Evolutionary conservation across 2,888 invertebrate species (phyloP).

Genomic region (Ecdyonurus torrentis): DNA sequence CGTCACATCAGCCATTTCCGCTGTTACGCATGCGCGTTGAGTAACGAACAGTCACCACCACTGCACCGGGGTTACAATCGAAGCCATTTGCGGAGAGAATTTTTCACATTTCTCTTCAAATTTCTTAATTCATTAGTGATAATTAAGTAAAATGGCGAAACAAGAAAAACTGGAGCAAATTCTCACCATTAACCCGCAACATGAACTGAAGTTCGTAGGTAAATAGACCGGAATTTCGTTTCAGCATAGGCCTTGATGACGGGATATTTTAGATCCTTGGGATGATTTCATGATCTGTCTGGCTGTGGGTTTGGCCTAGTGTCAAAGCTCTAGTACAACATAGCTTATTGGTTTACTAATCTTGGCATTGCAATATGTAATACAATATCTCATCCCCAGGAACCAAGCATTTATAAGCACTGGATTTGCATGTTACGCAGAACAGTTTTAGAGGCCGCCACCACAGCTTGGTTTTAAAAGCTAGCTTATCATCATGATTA

Average conservation of each 20-base stretch:
- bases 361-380: background rate
- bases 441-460: too few relatives aligned
- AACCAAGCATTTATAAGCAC: too few relatives aligned
- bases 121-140: conserved; percentile 10
- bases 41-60: conserved; percentile 13
- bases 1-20: conserved; percentile 13
- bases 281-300: conserved; percentile 1
- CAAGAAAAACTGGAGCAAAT: conserved; percentile 51
- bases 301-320: background rate
- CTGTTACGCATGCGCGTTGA: conserved; percentile 19
- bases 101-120: conserved; percentile 12
- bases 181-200: conserved; percentile 71
- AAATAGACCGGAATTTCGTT: conserved; percentile 28
- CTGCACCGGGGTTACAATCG: conserved; percentile 16
- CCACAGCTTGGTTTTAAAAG: too few relatives aligned
- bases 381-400: too few relatives aligned
- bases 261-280: conserved; percentile 14
- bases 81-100: conserved; percentile 15
- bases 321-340: background rate
- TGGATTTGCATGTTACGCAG: too few relatives aligned
- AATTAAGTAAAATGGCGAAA: conserved; percentile 17
- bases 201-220: conserved; percentile 84
- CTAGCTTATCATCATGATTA: too few relatives aligned
- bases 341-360: background rate
- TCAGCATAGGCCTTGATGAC: conserved; percentile 10